Evolutionary conservation across 2,113 vertebrate genomes (phyloP).

Genomic region (Prolemur simus): DNA sequence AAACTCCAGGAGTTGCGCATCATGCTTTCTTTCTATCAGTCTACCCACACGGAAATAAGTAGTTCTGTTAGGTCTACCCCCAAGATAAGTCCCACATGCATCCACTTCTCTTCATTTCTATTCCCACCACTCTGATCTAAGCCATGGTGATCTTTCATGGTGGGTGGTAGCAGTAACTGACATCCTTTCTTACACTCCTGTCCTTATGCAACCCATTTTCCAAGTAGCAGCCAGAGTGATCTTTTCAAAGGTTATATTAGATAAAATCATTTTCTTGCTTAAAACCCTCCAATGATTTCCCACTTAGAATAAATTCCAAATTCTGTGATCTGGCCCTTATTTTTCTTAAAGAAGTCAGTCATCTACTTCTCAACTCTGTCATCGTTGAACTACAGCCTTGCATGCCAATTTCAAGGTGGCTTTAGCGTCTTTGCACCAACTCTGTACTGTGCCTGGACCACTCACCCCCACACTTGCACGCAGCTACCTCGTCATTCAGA

Average conservation of each 20-base stretch:
- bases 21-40: not conserved
- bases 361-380: not conserved
- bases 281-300: not conserved
- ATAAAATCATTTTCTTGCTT: constrained; percentile 5
- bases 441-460: not conserved
- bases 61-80: not conserved
- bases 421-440: not conserved
- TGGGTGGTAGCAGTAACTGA: not conserved
- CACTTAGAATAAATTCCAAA: not conserved
- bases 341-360: not conserved
- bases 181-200: not conserved
- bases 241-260: not conserved
- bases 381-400: not conserved
- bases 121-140: not conserved
- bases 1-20: not conserved
- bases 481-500: not conserved
- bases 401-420: not conserved
- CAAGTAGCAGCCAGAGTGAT: not conserved
- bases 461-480: not conserved
- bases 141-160: not conserved
- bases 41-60: not conserved
- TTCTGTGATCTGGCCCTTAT: not conserved
- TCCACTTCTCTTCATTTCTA: not conserved
- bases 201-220: not conserved
- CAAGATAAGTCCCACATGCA: not conserved